A percentile compares a stretch with the other conserved stretches of the same genome.
phyloP scores from a whole-genome alignment of 2,797 vertebrate species.

The Lacerta viridis region DNA sequence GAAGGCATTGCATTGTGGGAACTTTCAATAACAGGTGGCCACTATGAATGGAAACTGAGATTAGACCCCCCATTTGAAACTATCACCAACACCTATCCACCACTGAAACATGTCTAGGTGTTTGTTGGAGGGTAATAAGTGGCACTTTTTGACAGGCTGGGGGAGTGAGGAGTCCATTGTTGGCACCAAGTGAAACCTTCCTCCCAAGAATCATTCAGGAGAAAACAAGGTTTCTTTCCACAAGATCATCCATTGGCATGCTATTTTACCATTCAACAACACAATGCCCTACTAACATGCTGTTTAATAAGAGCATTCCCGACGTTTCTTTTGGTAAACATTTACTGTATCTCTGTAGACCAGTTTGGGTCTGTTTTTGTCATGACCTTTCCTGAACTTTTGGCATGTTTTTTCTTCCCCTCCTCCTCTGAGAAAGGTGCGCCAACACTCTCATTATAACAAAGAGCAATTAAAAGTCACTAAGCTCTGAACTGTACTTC shows the following conservation, averaged over 20 bases:
- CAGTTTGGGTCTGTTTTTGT: conserved; percentile 54
- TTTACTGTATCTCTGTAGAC: conserved; percentile 53
- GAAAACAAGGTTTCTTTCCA: background rate
- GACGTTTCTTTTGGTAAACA: conserved; percentile 61
- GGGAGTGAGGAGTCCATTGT: no score
- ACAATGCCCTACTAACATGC: background rate
- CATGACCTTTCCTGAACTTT: conserved; percentile 69
- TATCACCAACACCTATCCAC: no score
- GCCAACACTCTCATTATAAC: conserved; percentile 69
- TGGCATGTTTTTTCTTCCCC: conserved; percentile 53
- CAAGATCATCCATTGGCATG: background rate
- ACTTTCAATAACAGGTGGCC: no score
- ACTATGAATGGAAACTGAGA: no score
- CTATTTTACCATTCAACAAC: no score
- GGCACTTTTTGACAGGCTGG: no score
- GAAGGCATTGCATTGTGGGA: no score
- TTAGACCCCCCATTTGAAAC: no score
- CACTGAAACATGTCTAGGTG: no score
- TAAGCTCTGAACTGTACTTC: conserved; percentile 66
- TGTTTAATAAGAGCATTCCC: conserved; percentile 3
- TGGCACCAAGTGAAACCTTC: no score
- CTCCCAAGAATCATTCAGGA: background rate
- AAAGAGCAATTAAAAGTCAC: conserved; percentile 74
- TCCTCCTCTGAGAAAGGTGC: conserved; percentile 65
- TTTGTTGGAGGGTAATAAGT: no score